Evolutionary conservation across 2,113 vertebrate species (phyloP), one percentile per base, ranked within the genome.

Genomic region (Coregonus clupeaformis): DNA sequence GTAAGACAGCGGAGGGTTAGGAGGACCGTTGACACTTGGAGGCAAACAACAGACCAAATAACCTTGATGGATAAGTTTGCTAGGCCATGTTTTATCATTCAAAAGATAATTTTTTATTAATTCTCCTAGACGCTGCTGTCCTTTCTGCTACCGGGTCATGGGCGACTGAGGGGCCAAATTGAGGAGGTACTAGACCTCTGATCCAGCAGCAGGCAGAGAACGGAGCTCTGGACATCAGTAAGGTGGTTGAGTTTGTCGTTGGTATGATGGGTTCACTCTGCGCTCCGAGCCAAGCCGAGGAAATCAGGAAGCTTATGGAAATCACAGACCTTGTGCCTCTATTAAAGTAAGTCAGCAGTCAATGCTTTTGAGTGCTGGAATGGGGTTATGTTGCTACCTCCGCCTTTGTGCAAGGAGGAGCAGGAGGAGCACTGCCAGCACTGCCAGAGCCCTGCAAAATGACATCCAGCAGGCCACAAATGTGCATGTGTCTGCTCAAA

Each of bases 161-260:
- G 91, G 0, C 94, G 96, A 30, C 88, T 98, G 82, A 94, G 92
- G 78, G 91, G 89, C 80, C 94, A 93, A 78, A 98, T 99, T 69
- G 94, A 94, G 0, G 98, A 98, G 86, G 94, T 94, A 60, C 93
- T 99, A 71, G 97, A 99, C 78, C 89, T 99, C 91, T 99, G 69
- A 97, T 99, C 87, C 97, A 96, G 81, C 98, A 99, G 84, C 94
- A 99, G 89, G 97, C 98, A n/a, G 95, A 97, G 83, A 97, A 98
- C 0, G 89, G 94, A 12, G 95, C 93, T 4, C 91, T 99, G 14
- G 94, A 99, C 85, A 97, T 99, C 82, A 76, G 94, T 11, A 93
- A 90, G 18, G 83, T 99, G 83, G 97, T 96, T 0, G 92, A 92
- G 71, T 99, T 98, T 80, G 94, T 97, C 45, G 94, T 96, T 68